Conservation (phyloP, 1,140 invertebrate genomes). For the Aethina tumida region DNA sequence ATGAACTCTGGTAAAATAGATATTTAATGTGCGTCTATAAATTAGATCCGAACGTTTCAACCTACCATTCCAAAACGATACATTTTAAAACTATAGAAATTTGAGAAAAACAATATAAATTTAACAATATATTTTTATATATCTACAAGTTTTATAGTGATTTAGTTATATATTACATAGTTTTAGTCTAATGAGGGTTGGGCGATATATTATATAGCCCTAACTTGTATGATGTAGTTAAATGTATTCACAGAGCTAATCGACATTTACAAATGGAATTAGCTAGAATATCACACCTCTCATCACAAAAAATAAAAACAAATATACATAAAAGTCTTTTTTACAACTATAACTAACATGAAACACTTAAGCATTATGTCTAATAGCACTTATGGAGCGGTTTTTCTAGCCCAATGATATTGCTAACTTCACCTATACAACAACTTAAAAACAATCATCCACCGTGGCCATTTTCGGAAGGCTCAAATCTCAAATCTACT, state of each 20-base stretch:
- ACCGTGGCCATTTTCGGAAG: no score
- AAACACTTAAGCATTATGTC: no score
- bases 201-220: slow-evolving; percentile 3
- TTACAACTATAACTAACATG: slow-evolving; percentile 9
- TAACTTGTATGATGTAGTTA: slow-evolving; percentile 12
- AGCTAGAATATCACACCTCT: slow-evolving; percentile 13
- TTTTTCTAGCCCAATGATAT: no score
- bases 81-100: no score
- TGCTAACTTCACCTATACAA: no score
- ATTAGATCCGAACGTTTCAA: no score
- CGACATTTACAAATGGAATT: slow-evolving; percentile 4
- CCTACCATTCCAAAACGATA: no score
- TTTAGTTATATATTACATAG: slow-evolving; percentile 31
- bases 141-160: slow-evolving; percentile 33
- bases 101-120: slow-evolving; percentile 29
- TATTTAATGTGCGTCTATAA: no score
- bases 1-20: no score
- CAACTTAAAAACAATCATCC: no score
- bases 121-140: slow-evolving; percentile 35
- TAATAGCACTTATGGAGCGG: no score
- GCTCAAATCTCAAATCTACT: no score
- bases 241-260: slow-evolving; percentile 20
- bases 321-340: slow-evolving; percentile 7
- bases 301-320: slow-evolving; percentile 18
- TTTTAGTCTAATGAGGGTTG: slow-evolving; percentile 25